Percentiles rank a stretch among this genome's conserved stretches.
Evolutionary conservation across 2,113 vertebrate genomes (phyloP).

Genomic region (Dolichallabes microphthalmus): DNA sequence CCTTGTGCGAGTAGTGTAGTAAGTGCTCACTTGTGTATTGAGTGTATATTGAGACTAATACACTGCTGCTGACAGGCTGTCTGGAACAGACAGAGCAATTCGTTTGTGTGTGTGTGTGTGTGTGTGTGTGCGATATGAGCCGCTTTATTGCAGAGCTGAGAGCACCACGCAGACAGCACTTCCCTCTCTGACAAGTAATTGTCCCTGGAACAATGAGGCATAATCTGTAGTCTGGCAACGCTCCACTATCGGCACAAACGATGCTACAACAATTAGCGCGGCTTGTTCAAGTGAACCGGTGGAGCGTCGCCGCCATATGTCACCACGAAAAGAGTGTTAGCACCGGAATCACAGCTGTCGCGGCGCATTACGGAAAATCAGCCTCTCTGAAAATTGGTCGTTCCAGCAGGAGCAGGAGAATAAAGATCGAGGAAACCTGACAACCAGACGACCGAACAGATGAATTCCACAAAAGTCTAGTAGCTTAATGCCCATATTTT

Average conservation of each 20-base stretch:
- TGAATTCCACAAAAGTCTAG: background rate
- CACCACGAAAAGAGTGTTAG: conserved; percentile 35
- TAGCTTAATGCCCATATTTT: background rate
- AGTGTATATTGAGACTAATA: conserved; percentile 4
- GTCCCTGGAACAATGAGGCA: conserved; percentile 47
- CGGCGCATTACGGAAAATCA: conserved; percentile 17
- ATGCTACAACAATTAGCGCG: conserved; percentile 50
- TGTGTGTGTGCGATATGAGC: conserved; percentile 18
- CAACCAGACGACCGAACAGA: background rate
- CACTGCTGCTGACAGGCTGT: background rate
- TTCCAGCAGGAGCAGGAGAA: conserved; percentile 22
- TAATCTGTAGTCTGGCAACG: conserved; percentile 40
- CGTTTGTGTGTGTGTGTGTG: conserved; percentile 16
- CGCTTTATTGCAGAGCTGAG: conserved; percentile 20
- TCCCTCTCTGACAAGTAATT: conserved; percentile 49
- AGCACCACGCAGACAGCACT: background rate
- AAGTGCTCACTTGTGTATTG: conserved; percentile 3
- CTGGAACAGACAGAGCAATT: background rate
- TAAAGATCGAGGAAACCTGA: conserved; percentile 13
- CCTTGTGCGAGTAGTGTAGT: background rate
- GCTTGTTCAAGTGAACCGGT: conserved; percentile 47
- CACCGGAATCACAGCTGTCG: conserved; percentile 37
- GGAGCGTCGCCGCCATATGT: conserved; percentile 45
- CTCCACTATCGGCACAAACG: conserved; percentile 39
- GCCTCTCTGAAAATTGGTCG: conserved; percentile 17